Percentiles rank a stretch among this genome's conserved stretches.
These are phyloP conservation scores for Punctoribates punctum DNA, from an alignment of 2,888 invertebrate species.

Conservation along the genomic window DNA sequence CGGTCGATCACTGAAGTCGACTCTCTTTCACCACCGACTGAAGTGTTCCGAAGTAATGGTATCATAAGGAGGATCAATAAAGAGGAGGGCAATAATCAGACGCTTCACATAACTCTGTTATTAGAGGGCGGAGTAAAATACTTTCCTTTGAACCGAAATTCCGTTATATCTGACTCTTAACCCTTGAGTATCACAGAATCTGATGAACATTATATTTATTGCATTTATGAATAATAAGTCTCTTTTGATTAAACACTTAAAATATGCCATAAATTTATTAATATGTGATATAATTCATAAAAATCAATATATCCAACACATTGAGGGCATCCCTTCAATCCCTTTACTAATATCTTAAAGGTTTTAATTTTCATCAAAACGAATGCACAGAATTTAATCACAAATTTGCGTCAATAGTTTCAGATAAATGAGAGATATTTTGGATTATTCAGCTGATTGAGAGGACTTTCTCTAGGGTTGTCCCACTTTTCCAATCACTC, in stretches of 20 bases:
- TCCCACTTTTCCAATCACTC: no score
- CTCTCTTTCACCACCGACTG: background rate
- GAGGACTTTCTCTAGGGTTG: no score
- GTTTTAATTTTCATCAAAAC: no score
- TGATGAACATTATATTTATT: conserved; percentile 15
- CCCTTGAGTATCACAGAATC: background rate
- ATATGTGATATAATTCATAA: no score
- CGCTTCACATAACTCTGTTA: background rate
- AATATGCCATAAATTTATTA: no score
- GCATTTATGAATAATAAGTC: conserved; percentile 8
- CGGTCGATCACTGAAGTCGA: background rate
- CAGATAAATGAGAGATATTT: no score
- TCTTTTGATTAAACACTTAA: background rate
- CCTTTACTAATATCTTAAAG: no score
- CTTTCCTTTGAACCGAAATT: background rate
- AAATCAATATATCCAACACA: no score
- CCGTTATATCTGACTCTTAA: background rate
- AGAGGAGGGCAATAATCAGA: conserved; percentile 29
- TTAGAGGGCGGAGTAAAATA: background rate
- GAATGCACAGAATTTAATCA: no score
- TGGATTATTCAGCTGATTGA: no score
- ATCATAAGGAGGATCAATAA: conserved; percentile 36
- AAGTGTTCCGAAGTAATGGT: conserved; percentile 15
- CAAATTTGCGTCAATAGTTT: no score
- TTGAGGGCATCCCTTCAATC: no score